Conservation (phyloP, 2,888 invertebrate species). For the Flabesymbios commensalis region DNA sequence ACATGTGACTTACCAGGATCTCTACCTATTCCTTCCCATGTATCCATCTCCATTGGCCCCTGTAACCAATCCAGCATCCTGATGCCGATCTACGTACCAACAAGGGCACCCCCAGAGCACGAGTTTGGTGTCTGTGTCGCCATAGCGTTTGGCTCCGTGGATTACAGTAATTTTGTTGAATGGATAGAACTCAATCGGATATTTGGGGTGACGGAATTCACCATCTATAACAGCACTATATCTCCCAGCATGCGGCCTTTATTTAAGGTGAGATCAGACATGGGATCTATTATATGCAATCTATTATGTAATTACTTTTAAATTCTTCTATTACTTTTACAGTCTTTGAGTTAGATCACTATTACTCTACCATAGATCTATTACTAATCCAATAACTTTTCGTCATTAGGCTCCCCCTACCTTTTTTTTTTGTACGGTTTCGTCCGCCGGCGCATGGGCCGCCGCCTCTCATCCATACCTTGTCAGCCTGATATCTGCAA, state of each 20-base stretch:
- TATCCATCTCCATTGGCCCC: constrained; percentile 14
- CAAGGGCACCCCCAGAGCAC: constrained; percentile 10
- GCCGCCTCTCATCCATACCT: too few species aligned
- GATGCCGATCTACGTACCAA: constrained; percentile 17
- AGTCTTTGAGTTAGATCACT: too few species aligned
- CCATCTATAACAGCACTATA: constrained; percentile 26
- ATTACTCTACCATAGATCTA: too few species aligned
- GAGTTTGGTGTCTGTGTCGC: constrained; percentile 36
- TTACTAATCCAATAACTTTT: too few species aligned
- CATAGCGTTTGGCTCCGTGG: constrained; percentile 21
- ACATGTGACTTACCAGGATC: constrained; percentile 17
- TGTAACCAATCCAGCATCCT: constrained; percentile 17
- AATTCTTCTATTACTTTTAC: too few species aligned
- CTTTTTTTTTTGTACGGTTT: too few species aligned
- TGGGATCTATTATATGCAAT: too few species aligned
- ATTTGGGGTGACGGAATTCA: constrained; percentile 27
- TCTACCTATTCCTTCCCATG: constrained; percentile 23
- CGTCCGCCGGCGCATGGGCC: too few species aligned
- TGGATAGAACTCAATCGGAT: constrained; percentile 32
- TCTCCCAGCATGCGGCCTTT: neutral
- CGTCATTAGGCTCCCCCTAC: too few species aligned
- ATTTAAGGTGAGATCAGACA: too few species aligned
- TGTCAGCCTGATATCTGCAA: too few species aligned
- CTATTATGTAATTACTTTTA: too few species aligned
- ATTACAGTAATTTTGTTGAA: constrained; percentile 19